phyloP scores from a whole-genome alignment of 2,888 invertebrate species.

The Cryptus viduatorius region DNA sequence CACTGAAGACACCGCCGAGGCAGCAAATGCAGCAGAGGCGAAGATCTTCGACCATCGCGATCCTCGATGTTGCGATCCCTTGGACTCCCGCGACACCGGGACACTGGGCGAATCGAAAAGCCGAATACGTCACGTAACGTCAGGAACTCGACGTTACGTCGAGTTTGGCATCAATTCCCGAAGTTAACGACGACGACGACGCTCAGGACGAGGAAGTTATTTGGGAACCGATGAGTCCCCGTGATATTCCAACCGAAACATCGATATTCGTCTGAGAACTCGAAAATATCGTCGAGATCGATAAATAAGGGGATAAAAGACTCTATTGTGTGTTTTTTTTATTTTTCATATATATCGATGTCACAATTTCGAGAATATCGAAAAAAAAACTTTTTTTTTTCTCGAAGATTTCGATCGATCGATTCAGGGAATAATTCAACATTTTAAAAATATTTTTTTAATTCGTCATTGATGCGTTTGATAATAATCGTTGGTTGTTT shows the following conservation, averaged over 20 bases:
- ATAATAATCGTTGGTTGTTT: conserved; percentile 14
- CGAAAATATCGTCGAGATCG: conserved; percentile 6
- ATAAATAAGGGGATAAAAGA: conserved; percentile 2
- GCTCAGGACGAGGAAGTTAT: conserved; percentile 54
- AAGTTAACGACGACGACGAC: conserved; percentile 59
- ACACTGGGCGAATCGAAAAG: conserved; percentile 80
- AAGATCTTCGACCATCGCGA: conserved; percentile 74
- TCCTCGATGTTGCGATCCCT: conserved; percentile 81
- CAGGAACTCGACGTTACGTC: conserved; percentile 69
- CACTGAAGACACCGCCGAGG: conserved; percentile 79
- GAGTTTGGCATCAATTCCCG: conserved; percentile 67
- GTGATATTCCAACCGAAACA: conserved; percentile 44
- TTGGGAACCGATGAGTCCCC: conserved; percentile 65
- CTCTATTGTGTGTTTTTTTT: background rate
- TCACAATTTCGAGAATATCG: conserved; percentile 34
- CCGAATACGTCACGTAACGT: conserved; percentile 82
- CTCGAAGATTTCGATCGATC: background rate
- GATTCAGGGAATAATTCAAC: background rate
- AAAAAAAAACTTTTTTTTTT: background rate
- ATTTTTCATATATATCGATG: background rate
- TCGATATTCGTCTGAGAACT: conserved; percentile 59
- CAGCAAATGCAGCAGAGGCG: conserved; percentile 63
- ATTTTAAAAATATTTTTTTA: background rate
- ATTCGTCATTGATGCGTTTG: conserved; percentile 2
- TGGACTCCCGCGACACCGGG: conserved; percentile 83